Evolutionary conservation across 2,797 vertebrate species (phyloP), one percentile per base, ranked within the genome.

Genomic region (Lithobates sylvaticus): DNA sequence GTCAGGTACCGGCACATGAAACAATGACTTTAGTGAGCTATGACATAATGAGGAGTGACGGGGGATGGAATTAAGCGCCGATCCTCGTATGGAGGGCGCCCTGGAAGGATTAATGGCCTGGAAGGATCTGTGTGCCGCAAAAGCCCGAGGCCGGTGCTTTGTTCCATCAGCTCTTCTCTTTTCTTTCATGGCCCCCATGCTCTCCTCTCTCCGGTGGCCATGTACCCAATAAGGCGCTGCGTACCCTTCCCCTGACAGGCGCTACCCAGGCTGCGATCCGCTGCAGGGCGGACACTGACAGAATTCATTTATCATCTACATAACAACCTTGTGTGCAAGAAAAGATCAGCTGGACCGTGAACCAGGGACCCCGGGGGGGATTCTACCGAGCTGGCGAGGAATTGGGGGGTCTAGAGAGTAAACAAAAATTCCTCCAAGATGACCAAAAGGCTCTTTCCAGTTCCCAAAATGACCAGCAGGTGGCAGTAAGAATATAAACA

Each of bases 261-360:
- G 23, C 65, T 29, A 32, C 54, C 54, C 39, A 18, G 42, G 44
- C 36, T 75, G 50, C 44, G 32, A 23, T 47, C 6, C 32, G 67
- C 85, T 61, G 6, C 21, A 9, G 75, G 86, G 75, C 69, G 86
- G 79, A 72, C 42, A 54, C 23, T 87, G 85, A 47, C 85, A 83
- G 78, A 68, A 9, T 69, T 8, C 29, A 87, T 87, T 78, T 74
- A 79, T 87, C 81, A 84, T 58, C 76, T 42, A 26, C 81, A 74
- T 29, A 83, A 83, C 89, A 89, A 68, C 47, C 21, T 50, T 75
- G 26, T 83, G 50, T 65, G 69, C 76, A 79, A 67, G 74, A 83
- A 84, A 86, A 54, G 34, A 82, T 83, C 34, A 65, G 42, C 69
- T 34, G 36, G 18, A 69, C 29, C 72, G 65, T 82, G 34, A 29